These are phyloP conservation scores for Tapirus indicus DNA, from an alignment of 2,797 vertebrate species.

Conservation along the genomic window DNA sequence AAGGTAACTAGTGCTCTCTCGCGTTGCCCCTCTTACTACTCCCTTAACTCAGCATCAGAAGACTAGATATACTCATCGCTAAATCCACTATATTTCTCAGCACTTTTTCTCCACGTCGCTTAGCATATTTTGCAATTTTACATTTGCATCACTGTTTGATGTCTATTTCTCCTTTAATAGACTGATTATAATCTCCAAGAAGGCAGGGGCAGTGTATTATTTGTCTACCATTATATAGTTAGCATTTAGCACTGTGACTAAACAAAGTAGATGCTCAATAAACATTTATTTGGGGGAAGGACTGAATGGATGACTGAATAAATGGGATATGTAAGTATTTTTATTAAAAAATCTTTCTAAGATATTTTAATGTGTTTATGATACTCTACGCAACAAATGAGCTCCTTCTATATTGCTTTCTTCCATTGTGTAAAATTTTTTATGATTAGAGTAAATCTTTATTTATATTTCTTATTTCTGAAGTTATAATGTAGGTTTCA, in stretches of 20 bases:
- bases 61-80: neutral
- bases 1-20: neutral
- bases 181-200: neutral
- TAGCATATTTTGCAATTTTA: neutral
- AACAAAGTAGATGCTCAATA: neutral
- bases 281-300: neutral
- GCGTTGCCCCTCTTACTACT: neutral
- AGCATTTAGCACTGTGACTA: neutral
- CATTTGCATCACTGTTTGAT: neutral
- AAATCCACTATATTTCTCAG: neutral
- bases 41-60: neutral
- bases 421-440: neutral
- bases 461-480: neutral
- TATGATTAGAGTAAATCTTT: neutral
- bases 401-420: neutral
- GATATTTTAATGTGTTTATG: neutral
- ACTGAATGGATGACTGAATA: neutral
- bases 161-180: neutral
- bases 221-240: neutral
- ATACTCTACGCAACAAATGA: neutral
- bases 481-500: neutral
- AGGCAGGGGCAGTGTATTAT: neutral
- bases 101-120: neutral
- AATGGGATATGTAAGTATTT: neutral
- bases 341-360: neutral